phyloP scores from a whole-genome alignment of 2,888 invertebrate genomes.

The Aricia artaxerxes region DNA sequence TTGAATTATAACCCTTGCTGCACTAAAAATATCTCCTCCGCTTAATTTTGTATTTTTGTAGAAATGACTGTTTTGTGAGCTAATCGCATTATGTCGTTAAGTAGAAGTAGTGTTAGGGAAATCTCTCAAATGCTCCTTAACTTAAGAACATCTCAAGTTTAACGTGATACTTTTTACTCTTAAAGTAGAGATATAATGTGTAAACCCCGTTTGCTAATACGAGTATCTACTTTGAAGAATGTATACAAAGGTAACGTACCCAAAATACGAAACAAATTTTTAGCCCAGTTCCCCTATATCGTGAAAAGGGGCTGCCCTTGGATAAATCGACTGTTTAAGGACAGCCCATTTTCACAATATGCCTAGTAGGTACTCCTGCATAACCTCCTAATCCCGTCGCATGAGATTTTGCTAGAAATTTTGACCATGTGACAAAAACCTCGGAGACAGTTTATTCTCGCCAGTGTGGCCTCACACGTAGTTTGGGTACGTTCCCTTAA shows the following conservation, averaged over 20 bases:
- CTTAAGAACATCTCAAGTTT: neutral
- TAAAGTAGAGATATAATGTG: neutral
- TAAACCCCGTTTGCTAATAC: neutral
- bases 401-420: too few species aligned
- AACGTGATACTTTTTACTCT: neutral
- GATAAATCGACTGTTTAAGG: too few species aligned
- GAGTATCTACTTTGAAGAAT: neutral
- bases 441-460: too few species aligned
- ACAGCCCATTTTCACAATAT: too few species aligned
- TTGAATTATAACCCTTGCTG: neutral
- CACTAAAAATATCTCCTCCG: neutral
- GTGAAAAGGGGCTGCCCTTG: too few species aligned
- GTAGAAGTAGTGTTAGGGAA: neutral
- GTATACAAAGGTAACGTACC: neutral
- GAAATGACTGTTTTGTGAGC: neutral
- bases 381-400: too few species aligned
- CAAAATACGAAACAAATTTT: neutral
- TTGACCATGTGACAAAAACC: too few species aligned
- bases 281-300: too few species aligned
- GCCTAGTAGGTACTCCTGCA: too few species aligned
- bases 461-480: too few species aligned
- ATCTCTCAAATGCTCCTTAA: neutral
- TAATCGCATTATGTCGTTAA: neutral
- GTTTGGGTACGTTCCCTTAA: neutral
- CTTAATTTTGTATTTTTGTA: neutral